phyloP scores from a whole-genome alignment of 2,888 invertebrate species.

The Leptinotarsa haldemani region DNA sequence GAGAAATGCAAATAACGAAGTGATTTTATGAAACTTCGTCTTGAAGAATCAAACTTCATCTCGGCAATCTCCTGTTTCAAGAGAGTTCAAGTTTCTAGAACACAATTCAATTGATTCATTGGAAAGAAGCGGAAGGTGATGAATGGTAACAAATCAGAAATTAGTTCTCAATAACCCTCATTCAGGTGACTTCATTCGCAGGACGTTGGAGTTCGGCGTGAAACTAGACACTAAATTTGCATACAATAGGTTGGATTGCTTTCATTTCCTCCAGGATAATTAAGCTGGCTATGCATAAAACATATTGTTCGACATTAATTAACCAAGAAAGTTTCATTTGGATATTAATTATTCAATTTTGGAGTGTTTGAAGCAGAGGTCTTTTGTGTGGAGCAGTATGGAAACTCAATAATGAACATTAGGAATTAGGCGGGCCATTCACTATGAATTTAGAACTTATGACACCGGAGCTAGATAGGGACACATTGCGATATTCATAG shows the following conservation, averaged over 20 bases:
- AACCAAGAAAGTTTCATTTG: slow-evolving; percentile 44
- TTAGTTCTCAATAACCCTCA: too few species aligned
- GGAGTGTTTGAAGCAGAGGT: slow-evolving; percentile 33
- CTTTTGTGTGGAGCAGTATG: slow-evolving; percentile 23
- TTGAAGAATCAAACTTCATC: too few species aligned
- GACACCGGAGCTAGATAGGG: neutral
- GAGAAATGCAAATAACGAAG: too few species aligned
- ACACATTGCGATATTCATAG: neutral
- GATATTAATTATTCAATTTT: slow-evolving; percentile 40
- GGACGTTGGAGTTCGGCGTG: neutral
- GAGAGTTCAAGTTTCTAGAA: too few species aligned
- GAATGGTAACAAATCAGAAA: too few species aligned
- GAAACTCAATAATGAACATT: slow-evolving; percentile 32
- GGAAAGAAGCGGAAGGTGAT: too few species aligned
- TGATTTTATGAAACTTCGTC: too few species aligned
- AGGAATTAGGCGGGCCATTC: slow-evolving; percentile 28
- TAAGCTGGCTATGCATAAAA: slow-evolving; percentile 49
- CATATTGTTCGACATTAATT: slow-evolving; percentile 52
- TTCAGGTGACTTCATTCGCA: neutral
- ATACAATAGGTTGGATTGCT: slow-evolving; percentile 36
- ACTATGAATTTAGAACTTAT: slow-evolving; percentile 10
- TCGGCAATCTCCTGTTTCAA: too few species aligned
- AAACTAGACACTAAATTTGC: slow-evolving; percentile 24
- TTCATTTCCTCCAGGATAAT: slow-evolving; percentile 47
- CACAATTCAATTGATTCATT: too few species aligned